A percentile compares a stretch with the other conserved stretches of the same genome.
Evolutionary conservation across 2,797 vertebrate genomes (phyloP).

Genomic region (Gadopsis marmoratus): DNA sequence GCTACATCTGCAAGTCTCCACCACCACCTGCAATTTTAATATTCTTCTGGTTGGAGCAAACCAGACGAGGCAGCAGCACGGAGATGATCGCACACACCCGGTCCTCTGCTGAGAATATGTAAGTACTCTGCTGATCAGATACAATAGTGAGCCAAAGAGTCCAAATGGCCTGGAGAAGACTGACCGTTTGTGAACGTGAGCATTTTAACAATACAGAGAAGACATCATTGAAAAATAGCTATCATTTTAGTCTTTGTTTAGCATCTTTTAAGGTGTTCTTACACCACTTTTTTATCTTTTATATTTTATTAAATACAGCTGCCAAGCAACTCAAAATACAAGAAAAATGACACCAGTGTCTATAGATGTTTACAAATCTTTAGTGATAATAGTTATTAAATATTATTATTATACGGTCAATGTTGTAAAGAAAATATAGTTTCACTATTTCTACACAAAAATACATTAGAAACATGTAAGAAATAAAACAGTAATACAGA

Average conservation of each 20-base stretch:
- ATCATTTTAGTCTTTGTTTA: neutral
- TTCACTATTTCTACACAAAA: neutral
- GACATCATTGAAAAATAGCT: neutral
- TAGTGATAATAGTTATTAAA: neutral
- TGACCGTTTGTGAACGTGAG: neutral
- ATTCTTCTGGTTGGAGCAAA: slow-evolving; percentile 35
- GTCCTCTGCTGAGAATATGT: slow-evolving; percentile 32
- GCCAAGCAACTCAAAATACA: neutral
- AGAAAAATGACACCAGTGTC: rapidly evolving
- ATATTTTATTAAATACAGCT: neutral
- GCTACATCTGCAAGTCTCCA: slow-evolving; percentile 26
- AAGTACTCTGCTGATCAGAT: slow-evolving; percentile 30
- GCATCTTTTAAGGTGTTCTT: neutral
- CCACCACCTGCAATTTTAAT: slow-evolving; percentile 29
- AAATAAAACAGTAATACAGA: neutral
- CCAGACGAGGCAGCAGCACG: slow-evolving; percentile 42
- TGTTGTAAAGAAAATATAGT: neutral
- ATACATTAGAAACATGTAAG: neutral
- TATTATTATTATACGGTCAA: neutral
- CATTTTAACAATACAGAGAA: slow-evolving; percentile 30
- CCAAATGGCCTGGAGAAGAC: neutral
- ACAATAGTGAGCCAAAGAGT: slow-evolving; percentile 17
- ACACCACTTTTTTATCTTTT: too few relatives aligned
- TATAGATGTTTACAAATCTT: neutral
- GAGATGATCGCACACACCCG: slow-evolving; percentile 7